Base-by-base conservation (phyloP, 2,888 invertebrate genomes). In the Chaetogeoica ovagalla region DNA sequence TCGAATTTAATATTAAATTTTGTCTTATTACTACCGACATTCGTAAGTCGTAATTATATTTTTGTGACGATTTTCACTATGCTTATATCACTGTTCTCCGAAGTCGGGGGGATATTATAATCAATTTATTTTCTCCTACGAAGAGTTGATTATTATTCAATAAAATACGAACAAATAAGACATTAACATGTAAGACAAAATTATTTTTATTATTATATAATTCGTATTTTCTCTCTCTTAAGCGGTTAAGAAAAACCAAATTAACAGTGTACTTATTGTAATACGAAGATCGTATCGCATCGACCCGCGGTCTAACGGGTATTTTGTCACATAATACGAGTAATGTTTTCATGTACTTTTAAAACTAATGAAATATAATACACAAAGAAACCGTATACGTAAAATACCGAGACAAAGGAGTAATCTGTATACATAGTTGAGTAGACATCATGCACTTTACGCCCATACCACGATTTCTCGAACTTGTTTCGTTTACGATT, bases 331-430 rank as follows among this genome's bases (percentile, higher is more conserved):
- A 21, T 59, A 21, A 11, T 21, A 59, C 59, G 59, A 2, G 59
- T 59, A 21, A 6, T 21, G n/a, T 9, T 9, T 43, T 9, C 6
- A 43, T n/a, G 8, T 11, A 59, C 71, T 60, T 71, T 71, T 43
- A 11, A 60, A 71, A 23, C 43, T 43, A 43, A 59, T 60, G 71
- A 71, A 71, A 71, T 43, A 23, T 59, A 60, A 71, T 71, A 71
- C 21, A 21, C 39, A 59, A 23, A 60, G 71, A 59, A 59, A 59
- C 71, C 59, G 17, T 71, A 60, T 15, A 43, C 11, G 59, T 43
- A 23, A 43, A n/a, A 68, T n/a, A 59, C 57, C 39, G 59, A 59
- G 15, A 59, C 59, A 59, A 21, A n/a, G 57, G 30, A 30, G 30
- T 30, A 57, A 23, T 8, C n/a, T n/a, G 13, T 3, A 3, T 48